Base-by-base conservation (phyloP, 2,888 invertebrate species). In the Acleris holmiana region DNA sequence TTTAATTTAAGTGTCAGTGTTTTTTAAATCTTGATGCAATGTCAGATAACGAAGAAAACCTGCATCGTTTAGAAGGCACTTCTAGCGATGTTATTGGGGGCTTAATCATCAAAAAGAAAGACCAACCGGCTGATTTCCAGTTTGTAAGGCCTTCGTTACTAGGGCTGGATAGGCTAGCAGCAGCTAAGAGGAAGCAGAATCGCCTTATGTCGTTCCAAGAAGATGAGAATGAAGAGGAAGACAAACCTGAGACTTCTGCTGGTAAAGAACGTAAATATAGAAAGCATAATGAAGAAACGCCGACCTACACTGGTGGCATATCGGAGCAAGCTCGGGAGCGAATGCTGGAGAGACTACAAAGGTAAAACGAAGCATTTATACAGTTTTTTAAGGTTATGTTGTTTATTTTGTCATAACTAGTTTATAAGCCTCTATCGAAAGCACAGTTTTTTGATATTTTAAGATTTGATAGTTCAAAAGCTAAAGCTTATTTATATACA, bases 261-360 rank as follows among this genome's bases (percentile, higher is more conserved):
- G 75, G 67, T 0, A 86, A 84, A 69, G 88, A 85, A 67, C 93
- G 96, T 53, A 95, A 97, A 82, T 97, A 98, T 78, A 94, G 99
- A 54, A 93, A 94, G 55, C 93, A 95, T 13, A 94, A 95, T 74
- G 96, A 96, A 76, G 99, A 99, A 89, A 99, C 99, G 0, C 99
- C 99, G 0, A 97, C 98, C 0, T 95, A 99, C 78, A 98, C 98
- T 0, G 99, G 98, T 4, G 99, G 99, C 5, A 96, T 99, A 21
- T 97, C 97, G 29, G 94, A 95, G 63, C 95, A 95, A 79, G 97
- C 97, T 0, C 93, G 95, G 63, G 95, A 95, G 74, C 94, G 97
- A 51, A 93, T 97, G 77, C 86, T 95, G 40, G 95, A 96, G 76
- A 93, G 96, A 68, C 89, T 95, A 51, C 90, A 93, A 69, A 92